phyloP scores from a whole-genome alignment of 2,113 vertebrate species.

The Myotis brandtii region DNA sequence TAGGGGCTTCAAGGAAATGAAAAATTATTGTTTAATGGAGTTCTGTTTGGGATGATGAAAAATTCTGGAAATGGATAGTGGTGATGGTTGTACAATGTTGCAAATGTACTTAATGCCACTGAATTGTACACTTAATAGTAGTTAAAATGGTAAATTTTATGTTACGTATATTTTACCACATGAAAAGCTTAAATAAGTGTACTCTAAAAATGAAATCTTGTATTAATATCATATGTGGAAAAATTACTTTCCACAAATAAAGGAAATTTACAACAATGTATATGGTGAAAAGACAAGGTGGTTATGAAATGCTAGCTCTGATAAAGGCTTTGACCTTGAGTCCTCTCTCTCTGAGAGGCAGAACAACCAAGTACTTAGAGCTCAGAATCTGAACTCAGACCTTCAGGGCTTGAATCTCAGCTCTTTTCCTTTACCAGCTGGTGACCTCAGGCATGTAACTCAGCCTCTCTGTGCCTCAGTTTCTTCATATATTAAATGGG shows the following conservation, averaged over 20 bases:
- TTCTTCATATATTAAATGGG: not conserved
- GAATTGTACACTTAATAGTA: not conserved
- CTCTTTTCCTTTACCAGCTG: not conserved
- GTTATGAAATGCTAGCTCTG: not conserved
- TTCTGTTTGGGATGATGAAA: not conserved
- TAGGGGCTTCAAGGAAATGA: not conserved
- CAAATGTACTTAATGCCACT: not conserved
- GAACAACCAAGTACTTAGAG: not conserved
- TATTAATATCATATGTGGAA: not conserved
- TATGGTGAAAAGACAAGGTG: not conserved
- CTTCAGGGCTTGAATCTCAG: not conserved
- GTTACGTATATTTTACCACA: not conserved
- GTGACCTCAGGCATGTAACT: not conserved
- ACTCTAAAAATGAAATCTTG: not conserved
- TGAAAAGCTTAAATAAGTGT: not conserved
- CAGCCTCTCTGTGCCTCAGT: not conserved
- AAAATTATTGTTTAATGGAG: not conserved
- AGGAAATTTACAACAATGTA: not conserved
- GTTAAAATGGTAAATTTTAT: not conserved
- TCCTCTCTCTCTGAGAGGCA: not conserved
- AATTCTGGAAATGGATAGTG: not conserved
- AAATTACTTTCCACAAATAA: not conserved
- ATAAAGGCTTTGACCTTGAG: not conserved
- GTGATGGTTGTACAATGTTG: not conserved
- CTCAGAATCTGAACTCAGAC: not conserved